Evolutionary conservation across 2,888 invertebrate genomes (phyloP), one percentile per base, ranked within the genome.

Genomic region (Eilema caniola): DNA sequence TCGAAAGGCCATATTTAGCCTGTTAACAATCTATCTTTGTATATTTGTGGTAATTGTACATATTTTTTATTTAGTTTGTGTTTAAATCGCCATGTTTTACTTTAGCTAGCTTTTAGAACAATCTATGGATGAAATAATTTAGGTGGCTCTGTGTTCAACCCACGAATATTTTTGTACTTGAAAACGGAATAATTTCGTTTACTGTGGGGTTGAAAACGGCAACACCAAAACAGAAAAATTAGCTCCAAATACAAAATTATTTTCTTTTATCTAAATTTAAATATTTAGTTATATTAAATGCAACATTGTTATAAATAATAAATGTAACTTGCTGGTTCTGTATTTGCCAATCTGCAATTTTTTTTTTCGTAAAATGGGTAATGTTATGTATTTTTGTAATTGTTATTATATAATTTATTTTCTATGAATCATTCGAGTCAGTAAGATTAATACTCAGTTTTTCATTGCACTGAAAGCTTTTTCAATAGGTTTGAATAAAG

Each of bases 21-120:
- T 66, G 12, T 33, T 69, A 75, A 72, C 59, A 76, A 25, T 56
- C 24, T 70, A n/a, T 85, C 75, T 88, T 80, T 92, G 90, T 91
- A 90, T 88, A 90, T 28, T 90, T 90, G 77, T 82, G 88, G 76
- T 88, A 87, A 82, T 79, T 93, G 92, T 93, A 92, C 89, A 93
- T 92, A 92, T 90, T 89, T 88, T 90, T 89, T 88, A 76, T 74
- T 81, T 87, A 87, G 85, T 82, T 80, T 87, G 86, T 78, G 78
- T 84, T 41, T 85, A 81, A 88, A 85, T 83, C 88, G 91, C 91
- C 92, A 91, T 92, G 87, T 88, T 88, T 86, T 86, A 85, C 79
- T 85, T 84, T 82, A 81, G 71, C 74, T 80, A 76, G 71, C 56
- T 67, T 63, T 72, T 70, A 37, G 73, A 80, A 72, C 69, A 69